A percentile compares a stretch with the other conserved stretches of the same genome.
These are phyloP conservation scores for Trichopria drosophilae DNA, from an alignment of 2,888 invertebrate genomes.

Conservation along the genomic window DNA sequence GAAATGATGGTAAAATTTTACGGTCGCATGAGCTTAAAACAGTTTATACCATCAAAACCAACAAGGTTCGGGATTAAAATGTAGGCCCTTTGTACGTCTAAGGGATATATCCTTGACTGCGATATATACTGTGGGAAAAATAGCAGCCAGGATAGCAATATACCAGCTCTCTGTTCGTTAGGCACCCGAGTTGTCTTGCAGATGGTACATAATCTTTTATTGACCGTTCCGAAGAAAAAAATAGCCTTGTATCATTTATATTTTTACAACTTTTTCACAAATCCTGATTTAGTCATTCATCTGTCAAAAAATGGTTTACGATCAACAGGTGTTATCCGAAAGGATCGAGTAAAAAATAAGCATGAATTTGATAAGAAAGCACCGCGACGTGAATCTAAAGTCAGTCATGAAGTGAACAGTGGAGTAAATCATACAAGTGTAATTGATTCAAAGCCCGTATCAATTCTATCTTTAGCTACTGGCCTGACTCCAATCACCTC, in stretches of 20 bases:
- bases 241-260: conserved; percentile 7
- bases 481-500: conserved; percentile 11
- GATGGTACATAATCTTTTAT: conserved; percentile 9
- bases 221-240: conserved; percentile 4
- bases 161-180: no score
- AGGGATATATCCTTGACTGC: no score
- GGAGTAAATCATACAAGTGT: conserved; percentile 3
- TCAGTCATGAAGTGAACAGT: conserved; percentile 6
- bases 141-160: no score
- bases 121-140: no score
- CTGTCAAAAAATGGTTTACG: conserved; percentile 1
- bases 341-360: conserved; percentile 3
- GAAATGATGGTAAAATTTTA: no score
- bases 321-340: background rate
- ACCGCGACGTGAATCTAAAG: conserved; percentile 9
- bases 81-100: no score
- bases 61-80: no score
- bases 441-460: conserved; percentile 12
- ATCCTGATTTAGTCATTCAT: conserved; percentile 11
- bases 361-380: conserved; percentile 9
- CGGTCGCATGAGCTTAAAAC: no score
- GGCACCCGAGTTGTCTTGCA: conserved; percentile 3
- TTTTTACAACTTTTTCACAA: conserved; percentile 7
- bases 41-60: no score
- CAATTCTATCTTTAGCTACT: conserved; percentile 8